A percentile compares a stretch with the other conserved stretches of the same genome.
Evolutionary conservation across 2,797 vertebrate genomes (phyloP).

Genomic region (Neosilurus hyrtlii): DNA sequence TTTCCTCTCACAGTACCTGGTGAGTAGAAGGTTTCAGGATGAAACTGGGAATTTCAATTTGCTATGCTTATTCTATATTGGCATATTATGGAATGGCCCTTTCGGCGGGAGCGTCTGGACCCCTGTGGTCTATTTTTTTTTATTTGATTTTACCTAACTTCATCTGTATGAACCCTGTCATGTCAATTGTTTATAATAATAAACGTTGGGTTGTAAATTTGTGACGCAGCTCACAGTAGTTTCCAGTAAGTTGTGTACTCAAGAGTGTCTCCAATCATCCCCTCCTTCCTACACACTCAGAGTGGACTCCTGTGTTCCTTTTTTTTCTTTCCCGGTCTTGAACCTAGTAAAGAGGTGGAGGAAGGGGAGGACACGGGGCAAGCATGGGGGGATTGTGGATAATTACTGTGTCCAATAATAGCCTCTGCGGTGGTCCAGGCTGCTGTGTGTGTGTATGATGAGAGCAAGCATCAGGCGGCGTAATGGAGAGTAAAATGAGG

Average conservation of each 20-base stretch:
- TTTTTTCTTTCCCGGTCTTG: conserved; percentile 67
- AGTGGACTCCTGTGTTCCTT: conserved; percentile 59
- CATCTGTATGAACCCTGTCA: neutral
- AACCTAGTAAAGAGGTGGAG: conserved; percentile 63
- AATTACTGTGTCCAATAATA: conserved; percentile 81
- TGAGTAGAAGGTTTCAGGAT: no score
- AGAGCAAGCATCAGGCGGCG: conserved; percentile 78
- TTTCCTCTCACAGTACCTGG: no score
- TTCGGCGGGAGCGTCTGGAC: no score
- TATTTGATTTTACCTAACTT: neutral
- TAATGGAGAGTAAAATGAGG: conserved; percentile 81
- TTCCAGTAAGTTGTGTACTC: neutral
- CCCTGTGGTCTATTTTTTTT: no score
- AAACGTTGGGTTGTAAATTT: neutral
- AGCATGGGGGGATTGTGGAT: conserved; percentile 61
- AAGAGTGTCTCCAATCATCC: neutral
- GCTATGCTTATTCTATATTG: no score
- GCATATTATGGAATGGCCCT: no score
- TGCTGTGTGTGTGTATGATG: conserved; percentile 76
- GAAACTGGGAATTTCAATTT: no score
- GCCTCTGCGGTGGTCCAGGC: conserved; percentile 77
- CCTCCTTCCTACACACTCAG: neutral
- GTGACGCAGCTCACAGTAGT: neutral
- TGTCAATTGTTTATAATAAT: neutral
- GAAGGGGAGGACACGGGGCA: conserved; percentile 54